A percentile compares a stretch with the other conserved stretches of the same genome.
These are phyloP conservation scores for Oligia strigilis DNA, from an alignment of 2,888 invertebrate genomes.

Conservation along the genomic window DNA sequence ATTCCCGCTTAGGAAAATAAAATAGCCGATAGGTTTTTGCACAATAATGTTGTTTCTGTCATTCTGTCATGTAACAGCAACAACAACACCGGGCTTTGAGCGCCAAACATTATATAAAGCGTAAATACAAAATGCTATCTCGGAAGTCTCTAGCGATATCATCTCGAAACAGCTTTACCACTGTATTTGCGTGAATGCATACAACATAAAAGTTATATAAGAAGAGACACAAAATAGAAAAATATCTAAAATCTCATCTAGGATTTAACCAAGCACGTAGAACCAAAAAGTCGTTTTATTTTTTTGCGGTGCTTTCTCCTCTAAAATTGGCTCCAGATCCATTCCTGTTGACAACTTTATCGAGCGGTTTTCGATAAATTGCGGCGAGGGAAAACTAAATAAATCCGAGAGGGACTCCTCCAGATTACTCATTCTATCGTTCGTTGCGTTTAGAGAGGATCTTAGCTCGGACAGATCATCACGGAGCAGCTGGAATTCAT, in stretches of 20 bases:
- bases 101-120: conserved; percentile 32
- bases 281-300: conserved; percentile 82
- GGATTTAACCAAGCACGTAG: conserved; percentile 74
- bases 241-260: conserved; percentile 69
- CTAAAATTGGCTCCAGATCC: conserved; percentile 89
- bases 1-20: conserved; percentile 12
- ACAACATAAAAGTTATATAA: conserved; percentile 19
- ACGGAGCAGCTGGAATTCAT: too few relatives aligned
- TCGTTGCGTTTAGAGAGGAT: too few relatives aligned
- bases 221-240: conserved; percentile 46
- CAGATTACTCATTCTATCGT: too few relatives aligned
- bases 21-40: conserved; percentile 14
- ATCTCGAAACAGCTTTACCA: conserved; percentile 49
- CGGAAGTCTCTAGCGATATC: conserved; percentile 33
- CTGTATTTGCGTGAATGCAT: conserved; percentile 49
- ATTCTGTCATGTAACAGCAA: conserved; percentile 1
- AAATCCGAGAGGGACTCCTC: conserved; percentile 90
- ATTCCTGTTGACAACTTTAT: conserved; percentile 91
- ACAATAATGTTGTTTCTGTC: not conserved
- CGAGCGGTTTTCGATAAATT: conserved; percentile 90
- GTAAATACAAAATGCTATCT: conserved; percentile 54
- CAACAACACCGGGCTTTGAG: conserved; percentile 1
- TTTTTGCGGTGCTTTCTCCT: conserved; percentile 83
- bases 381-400: conserved; percentile 90
- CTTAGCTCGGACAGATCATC: too few relatives aligned